Percentiles rank a stretch among this genome's conserved stretches.
Conservation (phyloP, 2,888 invertebrate genomes). For the Caenorhabditis japonica region DNA sequence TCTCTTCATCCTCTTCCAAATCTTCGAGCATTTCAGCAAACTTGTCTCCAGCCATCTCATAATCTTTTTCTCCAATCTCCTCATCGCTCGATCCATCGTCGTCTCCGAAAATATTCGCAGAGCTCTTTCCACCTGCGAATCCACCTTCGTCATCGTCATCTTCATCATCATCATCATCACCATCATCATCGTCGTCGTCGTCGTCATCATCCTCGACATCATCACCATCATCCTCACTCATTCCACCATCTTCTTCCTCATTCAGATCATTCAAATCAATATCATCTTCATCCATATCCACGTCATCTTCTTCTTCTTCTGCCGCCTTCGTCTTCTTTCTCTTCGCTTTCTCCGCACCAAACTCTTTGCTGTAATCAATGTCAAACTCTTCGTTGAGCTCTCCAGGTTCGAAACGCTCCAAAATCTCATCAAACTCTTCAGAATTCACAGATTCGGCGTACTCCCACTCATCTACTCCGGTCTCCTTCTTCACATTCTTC, state of each 20-base stretch:
- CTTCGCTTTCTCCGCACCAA: conserved; percentile 74
- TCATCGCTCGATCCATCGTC: conserved; percentile 57
- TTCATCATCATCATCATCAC: conserved; percentile 58
- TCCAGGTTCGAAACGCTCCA: conserved; percentile 79
- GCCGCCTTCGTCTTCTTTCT: conserved; percentile 62
- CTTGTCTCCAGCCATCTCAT: conserved; percentile 56
- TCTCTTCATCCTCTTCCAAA: conserved; percentile 58
- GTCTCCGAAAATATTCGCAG: conserved; percentile 44
- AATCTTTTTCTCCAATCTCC: conserved; percentile 55
- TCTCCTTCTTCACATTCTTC: conserved; percentile 50
- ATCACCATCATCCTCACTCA: conserved; percentile 56
- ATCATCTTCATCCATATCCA: conserved; percentile 60
- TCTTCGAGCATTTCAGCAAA: conserved; percentile 68
- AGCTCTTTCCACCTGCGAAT: conserved; percentile 45
- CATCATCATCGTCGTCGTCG: conserved; percentile 55
- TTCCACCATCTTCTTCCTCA: conserved; percentile 52
- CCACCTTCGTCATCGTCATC: conserved; percentile 55
- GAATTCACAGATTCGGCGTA: conserved; percentile 85
- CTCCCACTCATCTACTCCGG: conserved; percentile 81
- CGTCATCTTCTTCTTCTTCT: conserved; percentile 68
- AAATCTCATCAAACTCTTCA: conserved; percentile 85
- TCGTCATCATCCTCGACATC: conserved; percentile 56
- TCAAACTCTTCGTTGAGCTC: conserved; percentile 80
- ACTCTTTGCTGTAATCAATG: conserved; percentile 82
- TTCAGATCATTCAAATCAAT: conserved; percentile 42